Evolutionary conservation across 2,888 invertebrate genomes (phyloP), one percentile per base, ranked within the genome.

Genomic region (Helobdella robusta): DNA sequence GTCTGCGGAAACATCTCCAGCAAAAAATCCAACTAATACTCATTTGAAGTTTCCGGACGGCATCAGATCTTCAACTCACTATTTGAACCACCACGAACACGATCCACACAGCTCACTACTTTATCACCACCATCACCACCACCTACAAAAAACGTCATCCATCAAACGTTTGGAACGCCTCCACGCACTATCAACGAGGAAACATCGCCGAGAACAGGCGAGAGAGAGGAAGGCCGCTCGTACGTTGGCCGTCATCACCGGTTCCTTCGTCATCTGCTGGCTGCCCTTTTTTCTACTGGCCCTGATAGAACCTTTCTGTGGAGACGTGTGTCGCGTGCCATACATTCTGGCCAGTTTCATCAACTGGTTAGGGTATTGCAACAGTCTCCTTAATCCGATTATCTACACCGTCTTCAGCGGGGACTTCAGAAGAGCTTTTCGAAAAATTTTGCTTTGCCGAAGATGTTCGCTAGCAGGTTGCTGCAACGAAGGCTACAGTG

Each of bases 351-450:
- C 76, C 69, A 78, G 79, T 58, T 73, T 81, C 20, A 74, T 79
- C 52, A 83, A 89, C 58, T 92, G 91, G 91, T 84, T 91, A 63
- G 91, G 91, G 61, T 92, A 91, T 79, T 88, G 89, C 79, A 92
- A 92, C 81, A 89, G 89, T 59, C 87, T 91, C 52, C 83, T 92
- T 59, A 92, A 92, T 79, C 92, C 91, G 18, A 87, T 91, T 69
- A 89, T 91, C 75, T 91, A 91, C 78, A 91, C 91, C n/a, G 88
- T 91, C 74, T 92, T 92, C 81, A 89, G 88, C 75, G 91, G 91
- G 32, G 91, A 91, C 77, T 92, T 92, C 78, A 84, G 91, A 73
- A 87, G 87, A 77, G 91, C 91, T 40, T 40, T 40, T n/a, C 44
- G 44, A 11, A 40, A 40, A n/a, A 40, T 40, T n/a, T n/a, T 40